Evolutionary conservation across 2,113 vertebrate genomes (phyloP), one percentile per base, ranked within the genome.

Genomic region (Paedocypris sp.): DNA sequence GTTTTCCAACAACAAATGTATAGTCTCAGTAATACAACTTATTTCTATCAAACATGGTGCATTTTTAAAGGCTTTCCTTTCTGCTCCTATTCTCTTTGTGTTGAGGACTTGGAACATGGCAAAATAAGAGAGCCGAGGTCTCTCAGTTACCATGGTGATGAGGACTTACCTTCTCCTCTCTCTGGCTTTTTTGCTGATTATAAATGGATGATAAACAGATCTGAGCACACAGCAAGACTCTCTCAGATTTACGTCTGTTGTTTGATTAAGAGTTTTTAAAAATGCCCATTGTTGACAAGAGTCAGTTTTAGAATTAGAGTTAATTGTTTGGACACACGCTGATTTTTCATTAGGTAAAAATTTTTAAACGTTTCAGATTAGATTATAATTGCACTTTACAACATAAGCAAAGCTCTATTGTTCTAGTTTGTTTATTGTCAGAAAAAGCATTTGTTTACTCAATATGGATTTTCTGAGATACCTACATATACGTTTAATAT

Each of bases 61-160:
- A 22, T 16, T 33, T 35, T 45, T 53, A 26, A 11, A 58, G 62
- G 53, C 38, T 69, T 60, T 59, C 49, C 65, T 62, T 23, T 61
- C 50, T 10, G 23, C 11, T 29, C 15, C 18, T 36, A 11, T 48
- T 33, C 6, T 11, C 28, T 41, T 13, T 45, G 10, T 23, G 28
- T 49, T 53, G 41, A 53, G 35, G 33, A 31, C 54, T 59, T 50
- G 48, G n/a, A 49, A 51, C 50, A 28, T 22, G 32, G 18, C 61
- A 64, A 64, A 45, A 69, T 58, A 42, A 39, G 43, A 51, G 49
- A 63, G 31, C 42, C 7, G 32, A 60, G 57, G 50, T 64, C 60
- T 64, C 47, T 39, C 48, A 48, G 73, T 75, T 73, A 62, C 74
- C 74, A 75, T 73, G 71, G 74, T 54, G 63, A 73, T 43, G 56